These are phyloP conservation scores for Aspiorhynchus laticeps DNA, from an alignment of 2,113 vertebrate species.

Conservation along the genomic window DNA sequence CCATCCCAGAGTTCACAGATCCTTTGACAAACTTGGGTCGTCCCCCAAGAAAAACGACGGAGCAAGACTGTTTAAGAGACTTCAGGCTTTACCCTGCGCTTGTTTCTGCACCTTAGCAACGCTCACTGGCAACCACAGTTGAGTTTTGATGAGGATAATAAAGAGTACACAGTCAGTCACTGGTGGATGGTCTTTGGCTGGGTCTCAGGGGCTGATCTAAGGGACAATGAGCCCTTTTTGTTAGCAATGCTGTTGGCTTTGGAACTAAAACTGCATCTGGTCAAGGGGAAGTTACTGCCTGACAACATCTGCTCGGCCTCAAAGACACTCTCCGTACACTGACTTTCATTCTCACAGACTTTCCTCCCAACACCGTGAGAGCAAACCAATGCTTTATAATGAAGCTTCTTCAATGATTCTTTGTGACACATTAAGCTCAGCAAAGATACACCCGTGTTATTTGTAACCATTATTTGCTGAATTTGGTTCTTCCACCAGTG, in stretches of 20 bases:
- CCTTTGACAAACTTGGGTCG: conserved; percentile 21
- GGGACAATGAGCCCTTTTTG: conserved; percentile 37
- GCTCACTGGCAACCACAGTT: conserved; percentile 8
- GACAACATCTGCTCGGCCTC: conserved; percentile 35
- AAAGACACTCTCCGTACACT: background rate
- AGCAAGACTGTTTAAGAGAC: conserved; percentile 35
- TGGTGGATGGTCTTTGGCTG: conserved; percentile 42
- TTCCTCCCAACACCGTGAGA: background rate
- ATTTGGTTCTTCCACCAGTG: background rate
- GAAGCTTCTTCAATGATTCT: background rate
- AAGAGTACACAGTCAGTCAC: conserved; percentile 38
- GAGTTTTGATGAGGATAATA: conserved; percentile 49
- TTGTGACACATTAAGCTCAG: background rate
- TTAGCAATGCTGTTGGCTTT: conserved; percentile 40
- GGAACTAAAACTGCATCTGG: conserved; percentile 36
- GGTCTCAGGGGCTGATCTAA: conserved; percentile 44
- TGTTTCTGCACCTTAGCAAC: conserved; percentile 46
- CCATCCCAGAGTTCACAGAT: conserved; percentile 28
- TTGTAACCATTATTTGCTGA: background rate
- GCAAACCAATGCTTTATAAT: background rate
- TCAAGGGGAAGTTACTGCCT: conserved; percentile 29
- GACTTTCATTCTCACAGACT: background rate
- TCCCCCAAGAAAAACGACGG: conserved; percentile 30
- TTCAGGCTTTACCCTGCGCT: conserved; percentile 15
- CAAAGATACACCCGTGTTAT: background rate